A percentile compares a stretch with the other conserved stretches of the same genome.
Conservation (phyloP, 2,113 vertebrate genomes). For the Serinus canaria region DNA sequence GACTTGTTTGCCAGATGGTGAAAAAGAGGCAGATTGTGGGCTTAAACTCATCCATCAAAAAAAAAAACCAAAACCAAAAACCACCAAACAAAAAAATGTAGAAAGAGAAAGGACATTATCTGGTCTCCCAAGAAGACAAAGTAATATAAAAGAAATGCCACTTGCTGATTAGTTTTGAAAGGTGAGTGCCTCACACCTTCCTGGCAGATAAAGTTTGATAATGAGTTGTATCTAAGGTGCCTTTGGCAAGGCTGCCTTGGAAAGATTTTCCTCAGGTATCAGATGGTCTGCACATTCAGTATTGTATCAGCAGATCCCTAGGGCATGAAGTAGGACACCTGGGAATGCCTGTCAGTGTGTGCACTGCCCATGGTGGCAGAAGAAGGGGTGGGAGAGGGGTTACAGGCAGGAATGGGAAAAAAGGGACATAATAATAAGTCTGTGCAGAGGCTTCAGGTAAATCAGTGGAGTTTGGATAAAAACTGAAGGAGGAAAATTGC, state of each 20-base stretch:
- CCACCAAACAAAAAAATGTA: no score
- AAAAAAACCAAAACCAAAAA: no score
- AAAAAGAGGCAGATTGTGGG: neutral
- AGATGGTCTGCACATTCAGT: neutral
- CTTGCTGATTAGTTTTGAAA: neutral
- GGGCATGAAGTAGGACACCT: fast-evolving
- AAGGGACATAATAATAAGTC: neutral
- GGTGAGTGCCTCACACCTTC: neutral
- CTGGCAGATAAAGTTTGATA: neutral
- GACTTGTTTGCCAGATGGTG: neutral
- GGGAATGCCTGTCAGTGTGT: neutral
- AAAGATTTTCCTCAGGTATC: neutral
- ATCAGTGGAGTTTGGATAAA: conserved; percentile 49
- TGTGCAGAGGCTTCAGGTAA: conserved; percentile 21
- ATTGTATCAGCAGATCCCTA: neutral
- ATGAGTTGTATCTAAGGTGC: neutral
- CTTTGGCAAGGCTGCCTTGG: neutral
- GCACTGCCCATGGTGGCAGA: neutral
- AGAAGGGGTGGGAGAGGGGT: neutral
- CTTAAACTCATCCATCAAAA: neutral
- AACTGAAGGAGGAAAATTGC: conserved; percentile 47
- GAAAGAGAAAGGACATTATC: neutral
- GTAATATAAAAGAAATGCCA: neutral
- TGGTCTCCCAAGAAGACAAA: neutral
- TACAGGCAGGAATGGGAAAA: neutral